Conservation (phyloP, 2,888 invertebrate genomes). For the Cremastobaeus sp. region DNA sequence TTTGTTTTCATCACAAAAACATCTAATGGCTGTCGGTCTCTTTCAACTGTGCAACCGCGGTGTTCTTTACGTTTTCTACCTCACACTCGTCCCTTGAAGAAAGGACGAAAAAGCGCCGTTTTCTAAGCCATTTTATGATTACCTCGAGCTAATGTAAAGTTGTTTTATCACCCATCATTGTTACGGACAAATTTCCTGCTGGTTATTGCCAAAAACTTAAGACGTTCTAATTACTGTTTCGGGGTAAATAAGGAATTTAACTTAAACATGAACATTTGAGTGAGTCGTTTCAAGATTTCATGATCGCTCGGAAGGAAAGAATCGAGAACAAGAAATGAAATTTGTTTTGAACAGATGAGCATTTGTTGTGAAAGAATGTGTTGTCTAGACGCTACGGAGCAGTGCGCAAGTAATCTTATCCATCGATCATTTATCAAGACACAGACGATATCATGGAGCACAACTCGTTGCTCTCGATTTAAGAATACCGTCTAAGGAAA, state of each 20-base stretch:
- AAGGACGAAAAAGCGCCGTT: constrained; percentile 9
- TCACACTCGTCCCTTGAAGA: neutral
- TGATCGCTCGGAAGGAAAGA: too few relatives aligned
- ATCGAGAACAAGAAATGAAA: too few relatives aligned
- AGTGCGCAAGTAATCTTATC: constrained; percentile 32
- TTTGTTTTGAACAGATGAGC: too few relatives aligned
- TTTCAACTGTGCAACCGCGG: constrained; percentile 16
- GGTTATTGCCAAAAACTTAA: too few relatives aligned
- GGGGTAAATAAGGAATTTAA: too few relatives aligned
- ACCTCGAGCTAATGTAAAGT: neutral
- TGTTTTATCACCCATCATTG: neutral
- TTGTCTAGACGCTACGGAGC: too few relatives aligned
- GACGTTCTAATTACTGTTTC: too few relatives aligned
- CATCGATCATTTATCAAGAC: constrained; percentile 27
- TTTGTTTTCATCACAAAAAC: constrained; percentile 21
- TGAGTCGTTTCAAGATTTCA: too few relatives aligned
- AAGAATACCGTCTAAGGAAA: constrained; percentile 56
- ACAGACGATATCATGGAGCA: constrained; percentile 30
- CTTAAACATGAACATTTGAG: too few relatives aligned
- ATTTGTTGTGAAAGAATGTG: too few relatives aligned
- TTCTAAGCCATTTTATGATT: constrained; percentile 9
- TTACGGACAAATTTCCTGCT: neutral
- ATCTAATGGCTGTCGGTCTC: constrained; percentile 15
- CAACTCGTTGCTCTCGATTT: constrained; percentile 44
- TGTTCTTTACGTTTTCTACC: neutral